Percentiles rank a stretch among this genome's conserved stretches.
Evolutionary conservation across 2,113 vertebrate species (phyloP).

Genomic region (Carassius auratus): DNA sequence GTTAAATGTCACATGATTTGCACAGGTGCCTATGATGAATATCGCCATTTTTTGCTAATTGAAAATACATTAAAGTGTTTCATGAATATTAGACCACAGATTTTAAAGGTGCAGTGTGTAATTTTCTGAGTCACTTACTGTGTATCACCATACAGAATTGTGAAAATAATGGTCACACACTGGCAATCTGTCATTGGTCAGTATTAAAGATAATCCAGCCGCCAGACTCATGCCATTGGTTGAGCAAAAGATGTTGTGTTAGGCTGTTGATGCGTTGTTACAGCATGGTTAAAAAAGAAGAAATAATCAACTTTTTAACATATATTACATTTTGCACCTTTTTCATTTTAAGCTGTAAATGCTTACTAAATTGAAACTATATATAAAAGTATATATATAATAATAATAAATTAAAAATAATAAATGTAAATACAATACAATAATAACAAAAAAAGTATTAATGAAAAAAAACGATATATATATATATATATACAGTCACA

Average conservation of each 20-base stretch:
- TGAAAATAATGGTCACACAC: background rate
- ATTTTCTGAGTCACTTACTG: background rate
- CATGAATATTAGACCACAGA: background rate
- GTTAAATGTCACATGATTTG: slow-evolving; percentile 31
- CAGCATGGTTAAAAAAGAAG: background rate
- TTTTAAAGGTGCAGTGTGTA: background rate
- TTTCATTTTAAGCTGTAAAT: background rate
- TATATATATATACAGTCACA: background rate
- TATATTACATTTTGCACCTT: background rate
- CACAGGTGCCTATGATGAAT: background rate
- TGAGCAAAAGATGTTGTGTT: background rate
- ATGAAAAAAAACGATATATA: background rate
- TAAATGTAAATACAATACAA: background rate
- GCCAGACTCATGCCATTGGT: background rate
- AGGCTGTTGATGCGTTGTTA: background rate
- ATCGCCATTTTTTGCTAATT: background rate
- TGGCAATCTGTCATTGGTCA: background rate
- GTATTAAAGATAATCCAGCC: background rate
- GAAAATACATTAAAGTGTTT: background rate
- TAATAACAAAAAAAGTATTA: background rate
- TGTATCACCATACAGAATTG: background rate
- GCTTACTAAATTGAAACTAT: background rate
- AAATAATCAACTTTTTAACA: background rate
- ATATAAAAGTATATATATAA: too few species aligned
- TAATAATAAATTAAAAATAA: background rate